phyloP scores from a whole-genome alignment of 2,888 invertebrate species.

The Xestia xanthographa region DNA sequence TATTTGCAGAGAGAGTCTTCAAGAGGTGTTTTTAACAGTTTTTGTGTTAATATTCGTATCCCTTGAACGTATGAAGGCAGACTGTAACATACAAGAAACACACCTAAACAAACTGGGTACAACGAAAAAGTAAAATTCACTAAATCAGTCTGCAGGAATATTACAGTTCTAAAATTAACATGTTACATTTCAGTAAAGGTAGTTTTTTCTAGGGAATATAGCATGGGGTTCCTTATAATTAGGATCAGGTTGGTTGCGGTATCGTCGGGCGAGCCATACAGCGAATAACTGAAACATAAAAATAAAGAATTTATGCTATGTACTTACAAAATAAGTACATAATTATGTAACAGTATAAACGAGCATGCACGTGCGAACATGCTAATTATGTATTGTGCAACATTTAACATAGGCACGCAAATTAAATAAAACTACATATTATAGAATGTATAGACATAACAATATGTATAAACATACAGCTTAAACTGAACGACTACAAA shows the following conservation, averaged over 20 bases:
- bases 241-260: conserved; percentile 95
- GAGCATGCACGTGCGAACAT: conserved; percentile 58
- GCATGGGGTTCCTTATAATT: conserved; percentile 93
- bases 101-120: conserved; percentile 14
- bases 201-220: conserved; percentile 92
- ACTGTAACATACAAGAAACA: conserved; percentile 19
- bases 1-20: conserved; percentile 9
- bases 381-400: conserved; percentile 46
- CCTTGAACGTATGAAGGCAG: conserved; percentile 30
- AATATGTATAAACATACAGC: not conserved
- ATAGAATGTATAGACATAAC: not conserved
- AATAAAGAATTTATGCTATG: conserved; percentile 26
- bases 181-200: conserved; percentile 81
- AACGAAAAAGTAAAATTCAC: conserved; percentile 39
- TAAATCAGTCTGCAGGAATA: conserved; percentile 63
- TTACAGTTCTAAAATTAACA: conserved; percentile 46
- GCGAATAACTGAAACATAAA: conserved; percentile 93
- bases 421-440: conserved; percentile 24
- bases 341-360: conserved; percentile 26
- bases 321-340: not conserved
- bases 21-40: not conserved
- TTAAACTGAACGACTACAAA: not conserved
- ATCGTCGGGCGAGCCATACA: conserved; percentile 94
- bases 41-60: not conserved
- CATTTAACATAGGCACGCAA: conserved; percentile 59